phyloP scores from a whole-genome alignment of 2,113 vertebrate genomes.

The Mirza zaza region DNA sequence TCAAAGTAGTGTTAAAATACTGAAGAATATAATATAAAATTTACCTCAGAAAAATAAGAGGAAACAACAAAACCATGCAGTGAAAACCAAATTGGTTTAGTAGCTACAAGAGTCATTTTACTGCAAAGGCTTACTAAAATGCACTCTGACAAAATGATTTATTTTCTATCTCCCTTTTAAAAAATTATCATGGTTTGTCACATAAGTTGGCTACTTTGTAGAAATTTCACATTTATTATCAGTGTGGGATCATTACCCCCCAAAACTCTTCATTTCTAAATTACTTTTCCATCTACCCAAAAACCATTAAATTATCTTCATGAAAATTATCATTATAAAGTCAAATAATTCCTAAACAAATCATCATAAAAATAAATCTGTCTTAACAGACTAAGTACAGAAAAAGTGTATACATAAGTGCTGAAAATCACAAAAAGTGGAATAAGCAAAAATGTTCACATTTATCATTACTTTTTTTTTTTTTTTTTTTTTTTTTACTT shows the following conservation, averaged over 20 bases:
- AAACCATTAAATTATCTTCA: constrained; percentile 65
- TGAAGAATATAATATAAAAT: constrained; percentile 70
- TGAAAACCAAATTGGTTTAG: constrained; percentile 64
- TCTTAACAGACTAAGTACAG: constrained; percentile 60
- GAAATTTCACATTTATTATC: constrained; percentile 62
- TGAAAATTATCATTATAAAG: constrained; percentile 68
- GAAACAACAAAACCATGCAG: constrained; percentile 46
- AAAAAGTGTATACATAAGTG: constrained; percentile 41
- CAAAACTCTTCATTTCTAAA: constrained; percentile 2
- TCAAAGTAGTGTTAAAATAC: constrained; percentile 78
- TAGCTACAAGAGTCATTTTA: constrained; percentile 48
- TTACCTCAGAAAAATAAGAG: constrained; percentile 36
- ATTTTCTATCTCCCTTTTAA: constrained; percentile 12
- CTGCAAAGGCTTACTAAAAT: constrained; percentile 59
- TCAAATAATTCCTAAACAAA: constrained; percentile 50
- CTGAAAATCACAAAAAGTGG: constrained; percentile 67
- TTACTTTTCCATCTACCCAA: constrained; percentile 49
- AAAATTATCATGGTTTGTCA: constrained; percentile 23
- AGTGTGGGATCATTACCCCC: background rate
- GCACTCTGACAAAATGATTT: background rate
- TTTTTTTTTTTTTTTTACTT: constrained; percentile 71
- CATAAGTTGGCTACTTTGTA: background rate
- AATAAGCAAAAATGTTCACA: constrained; percentile 68
- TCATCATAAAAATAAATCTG: constrained; percentile 67
- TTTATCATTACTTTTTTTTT: constrained; percentile 42